Evolutionary conservation across 2,797 vertebrate species (phyloP), one percentile per base, ranked within the genome.

Genomic region (Molossus molossus): DNA sequence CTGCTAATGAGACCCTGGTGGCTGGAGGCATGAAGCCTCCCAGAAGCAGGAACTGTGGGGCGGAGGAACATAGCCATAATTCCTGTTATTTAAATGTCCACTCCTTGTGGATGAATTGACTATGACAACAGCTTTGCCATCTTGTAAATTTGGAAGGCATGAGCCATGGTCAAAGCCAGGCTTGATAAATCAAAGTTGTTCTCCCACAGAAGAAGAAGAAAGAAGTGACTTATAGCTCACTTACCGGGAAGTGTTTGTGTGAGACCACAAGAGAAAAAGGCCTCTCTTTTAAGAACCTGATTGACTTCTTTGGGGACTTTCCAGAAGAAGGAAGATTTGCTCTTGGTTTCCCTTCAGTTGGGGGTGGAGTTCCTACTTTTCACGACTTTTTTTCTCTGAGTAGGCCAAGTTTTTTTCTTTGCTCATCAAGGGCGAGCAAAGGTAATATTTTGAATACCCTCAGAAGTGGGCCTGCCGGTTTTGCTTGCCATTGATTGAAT

Each of bases 221-320:
- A 77, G 57, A 73, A 86, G 29, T 50, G 53, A 83, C 85, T 72
- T 76, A 20, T 4, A 53, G 12, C 72, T 88, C 84, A 85, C n/a
- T 88, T 25, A 85, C n/a, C n/a, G 18, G 50, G 79, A 37, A 29
- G 83, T 20, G 40, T 88, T 73, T 48, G 23, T 53, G 27, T 64
- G 79, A 77, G 21, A 64, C 20, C 45, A 72, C 6, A 17, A 1
- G 27, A 69, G 82, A 73, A 60, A 76, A 67, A 80, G 9, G 14
- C 13, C 40, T 95, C 20, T 77, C 45, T 65, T 93, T 27, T 20
- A 55, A 60, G 69, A 96, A 86, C 13, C 33, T 33, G 18, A 70
- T 23, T 76, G 40, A 45, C 60, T 55, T 88, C 73, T 84, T 57
- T 69, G 79, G 73, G 33, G 33, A 83, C 67, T 91, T 96, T 62